A percentile compares a stretch with the other conserved stretches of the same genome.
These are phyloP conservation scores for Drosophila anomelani DNA, from an alignment of 2,888 invertebrate species.

Conservation along the genomic window DNA sequence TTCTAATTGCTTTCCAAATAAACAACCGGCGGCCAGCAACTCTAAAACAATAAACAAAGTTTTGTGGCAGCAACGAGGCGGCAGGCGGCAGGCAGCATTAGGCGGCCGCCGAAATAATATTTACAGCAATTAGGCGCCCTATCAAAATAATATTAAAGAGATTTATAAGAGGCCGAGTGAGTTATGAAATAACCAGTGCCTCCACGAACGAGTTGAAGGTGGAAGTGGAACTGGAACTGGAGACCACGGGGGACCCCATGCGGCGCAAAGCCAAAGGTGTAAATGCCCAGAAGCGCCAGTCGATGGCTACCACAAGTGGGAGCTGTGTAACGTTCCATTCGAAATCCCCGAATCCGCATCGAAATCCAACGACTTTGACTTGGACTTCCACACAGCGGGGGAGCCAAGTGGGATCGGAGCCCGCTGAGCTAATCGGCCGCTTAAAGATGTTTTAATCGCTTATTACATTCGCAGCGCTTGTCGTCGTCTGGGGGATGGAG, in stretches of 20 bases:
- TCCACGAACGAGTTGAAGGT: conserved; percentile 6
- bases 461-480: conserved; percentile 72
- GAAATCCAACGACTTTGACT: conserved; percentile 22
- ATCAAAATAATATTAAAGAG: conserved; percentile 81
- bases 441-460: conserved; percentile 82
- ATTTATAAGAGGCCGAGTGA: conserved; percentile 73
- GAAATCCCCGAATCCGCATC: conserved; percentile 13
- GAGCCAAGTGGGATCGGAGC: conserved; percentile 48
- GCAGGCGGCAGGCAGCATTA: conserved; percentile 52
- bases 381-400: conserved; percentile 44
- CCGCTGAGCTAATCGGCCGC: conserved; percentile 83
- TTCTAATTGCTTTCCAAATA: conserved; percentile 82
- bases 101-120: conserved; percentile 73
- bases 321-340: conserved; percentile 45
- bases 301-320: conserved; percentile 51
- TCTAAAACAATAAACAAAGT: conserved; percentile 64
- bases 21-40: conserved; percentile 58
- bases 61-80: conserved; percentile 1
- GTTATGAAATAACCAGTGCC: conserved; percentile 73
- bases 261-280: conserved; percentile 64
- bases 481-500: conserved; percentile 17
- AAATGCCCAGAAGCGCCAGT: conserved; percentile 72
- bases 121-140: conserved; percentile 73
- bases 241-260: conserved; percentile 58
- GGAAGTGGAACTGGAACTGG: neutral